A percentile compares a stretch with the other conserved stretches of the same genome.
Evolutionary conservation across 2,888 invertebrate genomes (phyloP).

Genomic region (Mesorhabditis sp.): DNA sequence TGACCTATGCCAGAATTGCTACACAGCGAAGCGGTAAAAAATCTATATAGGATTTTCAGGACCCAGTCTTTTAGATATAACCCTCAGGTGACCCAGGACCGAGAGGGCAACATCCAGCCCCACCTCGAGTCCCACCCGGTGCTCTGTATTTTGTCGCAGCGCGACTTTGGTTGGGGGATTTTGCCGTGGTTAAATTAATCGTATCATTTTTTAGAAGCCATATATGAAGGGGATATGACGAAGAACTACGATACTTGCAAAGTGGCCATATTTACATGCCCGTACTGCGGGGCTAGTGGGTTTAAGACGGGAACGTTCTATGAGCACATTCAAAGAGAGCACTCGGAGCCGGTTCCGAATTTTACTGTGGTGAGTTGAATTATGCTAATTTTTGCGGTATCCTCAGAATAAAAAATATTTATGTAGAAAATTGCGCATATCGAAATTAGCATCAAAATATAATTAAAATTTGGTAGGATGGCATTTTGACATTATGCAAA

Average conservation of each 20-base stretch:
- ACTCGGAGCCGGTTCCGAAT: constrained; percentile 84
- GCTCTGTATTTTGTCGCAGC: constrained; percentile 94
- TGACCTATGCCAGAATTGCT: constrained; percentile 82
- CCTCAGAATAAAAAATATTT: not conserved
- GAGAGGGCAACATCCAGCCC: constrained; percentile 60
- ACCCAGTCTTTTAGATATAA: not conserved
- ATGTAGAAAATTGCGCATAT: not conserved
- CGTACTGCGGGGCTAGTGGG: constrained; percentile 93
- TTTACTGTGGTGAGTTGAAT: constrained; percentile 62
- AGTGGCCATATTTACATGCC: constrained; percentile 81
- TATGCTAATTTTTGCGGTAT: not conserved
- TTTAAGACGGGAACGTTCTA: constrained; percentile 86
- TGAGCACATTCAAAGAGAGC: constrained; percentile 72
- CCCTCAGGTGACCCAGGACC: not conserved
- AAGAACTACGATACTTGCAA: constrained; percentile 77
- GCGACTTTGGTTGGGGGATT: constrained; percentile 76
- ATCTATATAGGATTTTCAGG: not conserved
- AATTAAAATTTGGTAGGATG: not conserved
- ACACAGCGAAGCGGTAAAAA: constrained; percentile 15
- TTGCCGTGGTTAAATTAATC: not conserved
- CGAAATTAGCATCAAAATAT: no score
- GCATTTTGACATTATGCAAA: not conserved
- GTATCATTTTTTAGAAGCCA: constrained; percentile 70
- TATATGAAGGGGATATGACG: constrained; percentile 89
- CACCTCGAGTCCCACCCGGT: constrained; percentile 95